Percentiles rank a stretch among this genome's conserved stretches.
Evolutionary conservation across 2,797 vertebrate genomes (phyloP).

Genomic region (Lophius americanus): DNA sequence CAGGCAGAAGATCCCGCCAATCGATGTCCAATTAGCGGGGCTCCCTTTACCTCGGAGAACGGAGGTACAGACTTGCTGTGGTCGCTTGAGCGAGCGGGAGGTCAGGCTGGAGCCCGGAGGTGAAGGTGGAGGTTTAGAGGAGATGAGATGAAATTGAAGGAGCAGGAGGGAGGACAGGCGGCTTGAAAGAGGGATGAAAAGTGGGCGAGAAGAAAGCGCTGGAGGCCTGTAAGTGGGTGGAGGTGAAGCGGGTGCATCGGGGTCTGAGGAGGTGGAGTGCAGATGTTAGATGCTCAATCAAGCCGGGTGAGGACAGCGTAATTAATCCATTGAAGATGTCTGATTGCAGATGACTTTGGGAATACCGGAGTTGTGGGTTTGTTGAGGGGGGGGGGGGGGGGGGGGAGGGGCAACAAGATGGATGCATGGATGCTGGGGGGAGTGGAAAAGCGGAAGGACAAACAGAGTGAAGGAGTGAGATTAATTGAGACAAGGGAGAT

Average conservation of each 20-base stretch:
- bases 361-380: constrained; percentile 70
- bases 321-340: constrained; percentile 86
- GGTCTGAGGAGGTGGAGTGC: constrained; percentile 65
- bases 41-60: constrained; percentile 29
- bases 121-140: constrained; percentile 36
- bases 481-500: constrained; percentile 74
- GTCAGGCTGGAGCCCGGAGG: constrained; percentile 33
- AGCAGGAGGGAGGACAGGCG: constrained; percentile 3
- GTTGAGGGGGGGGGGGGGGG: constrained; percentile 58
- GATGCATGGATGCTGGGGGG: constrained; percentile 67
- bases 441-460: constrained; percentile 72
- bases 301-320: constrained; percentile 77
- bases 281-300: constrained; percentile 80
- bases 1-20: constrained; percentile 69
- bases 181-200: constrained; percentile 36
- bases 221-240: constrained; percentile 57
- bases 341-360: constrained; percentile 86
- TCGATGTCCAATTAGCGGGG: constrained; percentile 82
- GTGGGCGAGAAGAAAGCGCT: constrained; percentile 50
- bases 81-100: constrained; percentile 34
- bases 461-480: constrained; percentile 68
- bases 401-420: constrained; percentile 70
- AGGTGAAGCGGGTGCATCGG: constrained; percentile 51
- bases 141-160: not conserved
- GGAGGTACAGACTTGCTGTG: constrained; percentile 12